A percentile compares a stretch with the other conserved stretches of the same genome.
These are phyloP conservation scores for Oligia fasciuncula DNA, from an alignment of 2,888 invertebrate species.

Conservation along the genomic window DNA sequence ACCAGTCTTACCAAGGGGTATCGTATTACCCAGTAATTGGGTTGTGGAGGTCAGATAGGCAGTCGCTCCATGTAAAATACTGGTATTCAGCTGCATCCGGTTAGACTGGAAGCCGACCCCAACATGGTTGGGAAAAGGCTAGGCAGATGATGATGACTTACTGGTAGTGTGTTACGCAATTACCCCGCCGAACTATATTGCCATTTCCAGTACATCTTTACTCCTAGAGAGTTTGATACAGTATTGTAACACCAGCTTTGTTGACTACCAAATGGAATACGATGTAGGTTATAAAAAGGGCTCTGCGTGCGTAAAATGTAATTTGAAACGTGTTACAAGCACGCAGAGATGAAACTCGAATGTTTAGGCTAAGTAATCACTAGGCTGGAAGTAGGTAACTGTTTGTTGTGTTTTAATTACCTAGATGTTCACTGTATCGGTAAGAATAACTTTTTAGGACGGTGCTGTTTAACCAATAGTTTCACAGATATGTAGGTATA, in stretches of 20 bases:
- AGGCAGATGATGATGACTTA: too few species aligned
- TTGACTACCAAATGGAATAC: constrained; percentile 75
- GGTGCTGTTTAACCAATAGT: not conserved
- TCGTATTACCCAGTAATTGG: too few species aligned
- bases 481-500: not conserved
- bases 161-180: too few species aligned
- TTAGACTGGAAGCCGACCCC: too few species aligned
- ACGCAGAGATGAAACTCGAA: constrained; percentile 47
- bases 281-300: constrained; percentile 73
- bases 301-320: constrained; percentile 70
- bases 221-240: constrained; percentile 58
- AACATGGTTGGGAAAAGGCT: too few species aligned
- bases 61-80: too few species aligned
- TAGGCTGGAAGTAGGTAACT: not conserved
- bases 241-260: constrained; percentile 67
- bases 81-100: too few species aligned
- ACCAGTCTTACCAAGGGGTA: too few species aligned
- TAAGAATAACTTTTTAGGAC: not conserved
- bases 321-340: constrained; percentile 73
- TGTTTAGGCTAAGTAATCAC: constrained; percentile 23
- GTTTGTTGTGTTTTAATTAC: constrained; percentile 23
- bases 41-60: too few species aligned
- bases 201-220: constrained; percentile 58
- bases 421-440: not conserved
- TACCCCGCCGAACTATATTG: not conserved